Conservation (phyloP, 2,888 invertebrate species). For the Seira sanloemensis region DNA sequence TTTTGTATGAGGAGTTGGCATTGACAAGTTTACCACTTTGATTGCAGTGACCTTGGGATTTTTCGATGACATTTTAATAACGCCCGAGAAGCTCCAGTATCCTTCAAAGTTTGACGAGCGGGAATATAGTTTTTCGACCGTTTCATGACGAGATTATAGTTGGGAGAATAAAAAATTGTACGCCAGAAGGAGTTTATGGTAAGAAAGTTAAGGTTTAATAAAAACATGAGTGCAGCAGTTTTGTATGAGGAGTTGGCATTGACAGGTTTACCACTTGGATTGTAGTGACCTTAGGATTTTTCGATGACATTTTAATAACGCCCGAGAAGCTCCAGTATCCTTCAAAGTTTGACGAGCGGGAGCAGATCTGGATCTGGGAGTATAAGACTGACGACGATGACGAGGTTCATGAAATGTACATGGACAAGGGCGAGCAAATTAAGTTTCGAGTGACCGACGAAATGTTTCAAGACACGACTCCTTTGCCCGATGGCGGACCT, state of each 20-base stretch:
- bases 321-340: slow-evolving; percentile 94
- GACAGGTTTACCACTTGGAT: too few species aligned
- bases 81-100: slow-evolving; percentile 92
- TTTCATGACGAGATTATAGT: slow-evolving; percentile 94
- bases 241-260: too few species aligned
- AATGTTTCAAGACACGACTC: slow-evolving; percentile 91
- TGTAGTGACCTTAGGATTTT: slow-evolving; percentile 94
- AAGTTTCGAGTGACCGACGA: slow-evolving; percentile 94
- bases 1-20: too few species aligned
- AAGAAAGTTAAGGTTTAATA: too few species aligned
- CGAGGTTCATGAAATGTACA: slow-evolving; percentile 91
- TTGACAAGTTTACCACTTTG: too few species aligned
- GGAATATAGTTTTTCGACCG: slow-evolving; percentile 97
- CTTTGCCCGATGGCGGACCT: slow-evolving; percentile 80
- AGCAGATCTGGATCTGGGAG: slow-evolving; percentile 98
- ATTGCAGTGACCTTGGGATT: slow-evolving; percentile 95
- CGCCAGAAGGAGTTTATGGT: slow-evolving; percentile 94
- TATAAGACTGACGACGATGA: slow-evolving; percentile 87
- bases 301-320: slow-evolving; percentile 96
- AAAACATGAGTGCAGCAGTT: too few species aligned
- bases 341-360: slow-evolving; percentile 92
- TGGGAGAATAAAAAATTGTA: slow-evolving; percentile 95
- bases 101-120: slow-evolving; percentile 94
- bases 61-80: slow-evolving; percentile 97
- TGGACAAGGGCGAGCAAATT: slow-evolving; percentile 89